Evolutionary conservation across 2,888 invertebrate species (phyloP), one percentile per base, ranked within the genome.

Genomic region (Carterocephalus palaemon): DNA sequence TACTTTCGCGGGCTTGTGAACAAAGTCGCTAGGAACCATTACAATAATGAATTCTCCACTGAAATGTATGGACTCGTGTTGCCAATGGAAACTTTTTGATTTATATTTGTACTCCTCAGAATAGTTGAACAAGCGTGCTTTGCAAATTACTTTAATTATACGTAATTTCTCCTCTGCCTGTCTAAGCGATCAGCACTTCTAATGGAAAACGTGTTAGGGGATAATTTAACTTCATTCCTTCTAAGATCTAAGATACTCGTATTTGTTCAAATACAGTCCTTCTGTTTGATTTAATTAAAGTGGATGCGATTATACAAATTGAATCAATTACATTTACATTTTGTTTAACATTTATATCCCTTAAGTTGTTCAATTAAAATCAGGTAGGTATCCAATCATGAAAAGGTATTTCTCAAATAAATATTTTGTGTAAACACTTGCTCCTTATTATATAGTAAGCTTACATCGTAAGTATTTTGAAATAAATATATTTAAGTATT

Each of bases 111-210:
- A 10, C 22, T 22, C 28, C 28, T 5, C 40, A 19, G 40, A 40
- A 32, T 41, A 41, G 22, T 41, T 6, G 33, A 24, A 36, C 34
- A 15, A 22, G 20, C 42, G 43, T 37, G 43, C 36, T 17, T 10
- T 7, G 31, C 23, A 31, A 45, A 45, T 45, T 17, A 31, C 37
- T 37, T 45, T 45, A 37, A 45, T 45, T 45, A 19, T 37, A 29
- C 31, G 13, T 37, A 45, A 45, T 45, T 31, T 37, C 36, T 37
- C 43, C 12, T 29, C 36, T 10, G 20, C 10, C 19, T 23, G 6
- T 9, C 34, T 12, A 41, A 16, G 23, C 29, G 31, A 48, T 37
- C 46, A 16, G 31, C 8, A 10, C 13, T 43, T 34, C 40, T 48
- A 43, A 43, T 39, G 22, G 22, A 31, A 39, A 49, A 24, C 32